Evolutionary conservation across 2,888 invertebrate species (phyloP), one percentile per base, ranked within the genome.

Genomic region (Acrobasis repandana): DNA sequence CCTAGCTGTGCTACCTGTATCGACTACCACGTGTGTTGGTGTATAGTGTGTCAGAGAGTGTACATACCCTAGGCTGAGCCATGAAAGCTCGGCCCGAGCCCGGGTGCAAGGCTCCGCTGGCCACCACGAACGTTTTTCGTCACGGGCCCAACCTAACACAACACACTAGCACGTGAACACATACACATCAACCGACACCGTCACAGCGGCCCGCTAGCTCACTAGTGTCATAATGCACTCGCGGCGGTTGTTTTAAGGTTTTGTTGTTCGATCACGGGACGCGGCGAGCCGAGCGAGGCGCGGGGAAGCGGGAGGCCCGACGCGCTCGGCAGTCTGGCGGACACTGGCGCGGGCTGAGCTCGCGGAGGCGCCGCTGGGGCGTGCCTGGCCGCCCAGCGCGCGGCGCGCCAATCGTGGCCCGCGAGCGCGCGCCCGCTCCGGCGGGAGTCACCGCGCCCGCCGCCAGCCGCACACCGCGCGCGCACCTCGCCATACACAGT

Each of bases 21-120:
- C 9, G 18, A 50, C 36, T 38, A 50, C 18, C 49, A 43, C 16
- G 46, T 51, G 51, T 70, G 66, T 64, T 66, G 68, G 67, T 70
- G 73, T 66, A 68, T 72, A n/a, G 71, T 72, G 65, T 65, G 49
- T 58, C 20, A 58, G 54, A 66, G 62, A 71, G 67, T 67, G 86
- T 90, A 94, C 95, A 93, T 95, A 96, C 96, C 96, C 96, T 95
- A 95, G 96, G 96, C 95, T 96, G 96, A 94, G 96, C 96, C 96
- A 96, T 96, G 95, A 94, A 95, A 94, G 94, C 95, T 94, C 95
- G 95, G 94, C 94, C 95, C 94, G 94, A 94, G 93, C 88, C 91
- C 86, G 92, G 90, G 90, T 90, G 90, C 86, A 90, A 83, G 83
- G 92, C 89, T 88, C 91, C 92, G 87, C 92, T 92, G 90, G 92